phyloP scores from a whole-genome alignment of 2,888 invertebrate genomes.

The Acanthosoma haemorrhoidale region DNA sequence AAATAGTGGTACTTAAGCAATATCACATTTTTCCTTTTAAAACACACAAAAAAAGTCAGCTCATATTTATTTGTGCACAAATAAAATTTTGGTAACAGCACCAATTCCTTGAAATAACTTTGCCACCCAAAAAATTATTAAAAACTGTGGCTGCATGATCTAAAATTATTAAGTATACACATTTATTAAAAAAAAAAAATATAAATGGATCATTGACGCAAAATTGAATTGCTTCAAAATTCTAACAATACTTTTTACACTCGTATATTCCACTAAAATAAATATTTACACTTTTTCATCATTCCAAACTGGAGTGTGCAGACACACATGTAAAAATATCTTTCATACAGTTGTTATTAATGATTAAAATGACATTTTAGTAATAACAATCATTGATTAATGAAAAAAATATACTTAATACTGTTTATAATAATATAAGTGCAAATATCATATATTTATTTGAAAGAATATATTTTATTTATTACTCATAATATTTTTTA shows the following conservation, averaged over 20 bases:
- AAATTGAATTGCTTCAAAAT: neutral
- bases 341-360: slow-evolving; percentile 11
- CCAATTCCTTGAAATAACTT: neutral
- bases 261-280: slow-evolving; percentile 19
- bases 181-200: neutral
- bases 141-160: neutral
- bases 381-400: neutral
- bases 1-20: slow-evolving; percentile 5
- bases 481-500: neutral
- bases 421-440: slow-evolving; percentile 1
- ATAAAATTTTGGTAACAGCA: neutral
- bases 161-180: neutral
- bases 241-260: slow-evolving; percentile 16
- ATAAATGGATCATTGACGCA: neutral
- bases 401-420: slow-evolving; percentile 17
- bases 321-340: slow-evolving; percentile 27
- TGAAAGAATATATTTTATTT: slow-evolving; percentile 10
- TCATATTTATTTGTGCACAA: neutral
- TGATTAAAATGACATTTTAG: slow-evolving; percentile 2
- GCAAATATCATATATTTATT: slow-evolving; percentile 6
- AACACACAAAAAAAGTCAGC: neutral
- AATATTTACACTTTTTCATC: slow-evolving; percentile 23
- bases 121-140: neutral
- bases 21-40: slow-evolving; percentile 9
- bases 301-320: neutral